Base-by-base conservation (phyloP, 2,113 vertebrate genomes). In the Campylomormyrus numenius region DNA sequence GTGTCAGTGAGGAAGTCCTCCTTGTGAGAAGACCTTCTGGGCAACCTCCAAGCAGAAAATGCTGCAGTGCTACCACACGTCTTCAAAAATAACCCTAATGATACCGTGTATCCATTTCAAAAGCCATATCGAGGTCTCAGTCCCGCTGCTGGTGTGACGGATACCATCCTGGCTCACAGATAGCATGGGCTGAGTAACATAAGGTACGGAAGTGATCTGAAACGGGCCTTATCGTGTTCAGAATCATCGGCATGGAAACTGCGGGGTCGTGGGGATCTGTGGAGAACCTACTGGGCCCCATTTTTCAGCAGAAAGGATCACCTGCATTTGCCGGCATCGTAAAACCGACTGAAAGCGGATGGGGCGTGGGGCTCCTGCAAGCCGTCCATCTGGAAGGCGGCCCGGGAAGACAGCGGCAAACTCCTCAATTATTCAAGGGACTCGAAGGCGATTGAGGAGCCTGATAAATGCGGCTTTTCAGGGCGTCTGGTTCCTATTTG, bases 341-440 rank as follows among this genome's bases (percentile, higher is more conserved):
- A 90, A 87, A 50, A 27, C 17, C 11, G 50, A 9, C n/a, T 87
- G 3, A 15, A 80, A 42, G n/a, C 11, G 8, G 90, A 70, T 39
- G n/a, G 48, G 17, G 24, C 92, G 86, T 91, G 90, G 91, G 89
- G 92, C 90, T 90, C 89, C 89, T 91, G 92, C 89, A 90, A 91
- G 92, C 74, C 85, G 91, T 90, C 87, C 74, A n/a, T 86, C 92
- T 92, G 94, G 91, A 95, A 96, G 94, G 90, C 77, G 93, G 94
- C 89, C 93, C 91, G 48, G 52, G 90, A 93, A 91, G 88, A 93
- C 92, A 94, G 94, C 93, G 93, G 87, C 91, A 92, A 93, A 91
- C 94, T 95, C 89, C 93, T 96, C 90, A 96, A 96, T 96, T 94
- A 96, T 96, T 96, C 94, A 96, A 91, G 35, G 92, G 92, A 92